phyloP scores from a whole-genome alignment of 2,113 vertebrate species.

The Copsychus sechellarum region DNA sequence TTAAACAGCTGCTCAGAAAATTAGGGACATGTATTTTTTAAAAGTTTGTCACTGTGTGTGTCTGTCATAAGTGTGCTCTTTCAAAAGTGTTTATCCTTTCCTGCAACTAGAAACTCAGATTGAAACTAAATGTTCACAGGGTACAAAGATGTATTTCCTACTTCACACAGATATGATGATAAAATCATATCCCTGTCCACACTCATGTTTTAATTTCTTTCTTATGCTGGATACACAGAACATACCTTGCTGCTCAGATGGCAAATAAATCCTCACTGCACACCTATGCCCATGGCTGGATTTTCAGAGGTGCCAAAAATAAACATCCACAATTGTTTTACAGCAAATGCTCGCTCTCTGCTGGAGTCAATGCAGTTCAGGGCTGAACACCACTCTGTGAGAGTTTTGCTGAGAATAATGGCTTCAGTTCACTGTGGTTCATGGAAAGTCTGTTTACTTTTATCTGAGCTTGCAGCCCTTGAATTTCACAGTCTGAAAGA shows the following conservation, averaged over 20 bases:
- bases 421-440: constrained; percentile 32
- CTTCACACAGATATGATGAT: neutral
- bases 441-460: constrained; percentile 46
- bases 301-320: neutral
- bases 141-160: neutral
- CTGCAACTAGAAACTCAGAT: neutral
- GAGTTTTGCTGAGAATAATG: constrained; percentile 22
- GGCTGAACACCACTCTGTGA: neutral
- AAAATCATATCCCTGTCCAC: neutral
- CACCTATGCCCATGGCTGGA: neutral
- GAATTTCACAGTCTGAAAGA: constrained; percentile 5
- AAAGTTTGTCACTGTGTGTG: constrained; percentile 38
- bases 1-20: constrained; percentile 64
- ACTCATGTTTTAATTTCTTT: neutral
- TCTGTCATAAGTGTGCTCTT: constrained; percentile 19
- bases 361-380: constrained; percentile 32
- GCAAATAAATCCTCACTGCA: neutral
- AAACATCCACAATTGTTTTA: neutral
- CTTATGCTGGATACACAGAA: neutral
- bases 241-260: neutral
- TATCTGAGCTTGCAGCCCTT: neutral
- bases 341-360: neutral
- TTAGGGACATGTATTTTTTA: constrained; percentile 57
- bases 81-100: neutral
- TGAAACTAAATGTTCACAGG: neutral